A percentile compares a stretch with the other conserved stretches of the same genome.
Evolutionary conservation across 1,140 invertebrate species (phyloP).

Genomic region (Drosophila auraria): DNA sequence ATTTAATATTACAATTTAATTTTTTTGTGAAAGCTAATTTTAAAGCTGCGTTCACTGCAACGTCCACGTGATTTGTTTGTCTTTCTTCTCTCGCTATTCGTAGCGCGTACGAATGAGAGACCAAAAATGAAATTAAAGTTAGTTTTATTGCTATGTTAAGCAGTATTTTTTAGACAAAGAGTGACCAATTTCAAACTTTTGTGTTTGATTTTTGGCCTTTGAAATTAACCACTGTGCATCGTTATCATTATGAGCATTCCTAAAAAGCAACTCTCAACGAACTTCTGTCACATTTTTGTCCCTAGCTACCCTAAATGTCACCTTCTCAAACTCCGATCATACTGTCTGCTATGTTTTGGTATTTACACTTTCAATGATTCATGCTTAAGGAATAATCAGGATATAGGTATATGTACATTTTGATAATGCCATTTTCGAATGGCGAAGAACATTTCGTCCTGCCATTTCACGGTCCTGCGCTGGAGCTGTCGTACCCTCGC

Average conservation of each 20-base stretch:
- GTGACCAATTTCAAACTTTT: no score
- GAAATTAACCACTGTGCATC: constrained; percentile 3
- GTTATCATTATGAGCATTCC: constrained; percentile 54
- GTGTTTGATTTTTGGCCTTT: no score
- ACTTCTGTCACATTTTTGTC: constrained; percentile 52
- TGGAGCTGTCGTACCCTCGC: constrained; percentile 6
- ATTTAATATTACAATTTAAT: no score
- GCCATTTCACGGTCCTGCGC: constrained; percentile 10
- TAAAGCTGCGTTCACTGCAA: no score
- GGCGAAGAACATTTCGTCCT: constrained; percentile 49
- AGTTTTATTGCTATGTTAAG: no score
- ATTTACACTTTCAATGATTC: constrained; percentile 84
- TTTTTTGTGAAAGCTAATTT: no score
- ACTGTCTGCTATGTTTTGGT: constrained; percentile 64
- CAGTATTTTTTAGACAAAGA: no score
- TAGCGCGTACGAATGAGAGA: no score
- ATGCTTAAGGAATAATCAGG: constrained; percentile 82
- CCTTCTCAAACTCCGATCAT: constrained; percentile 9
- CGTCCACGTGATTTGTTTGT: no score
- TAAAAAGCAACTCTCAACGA: constrained; percentile 56
- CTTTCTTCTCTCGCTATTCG: no score
- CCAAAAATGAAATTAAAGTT: no score
- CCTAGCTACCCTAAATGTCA: constrained; percentile 1
- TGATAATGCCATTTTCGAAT: constrained; percentile 78
- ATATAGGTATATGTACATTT: constrained; percentile 82